Percentiles rank a stretch among this genome's conserved stretches.
phyloP scores from a whole-genome alignment of 2,888 invertebrate species.

The Plebejus melissa region DNA sequence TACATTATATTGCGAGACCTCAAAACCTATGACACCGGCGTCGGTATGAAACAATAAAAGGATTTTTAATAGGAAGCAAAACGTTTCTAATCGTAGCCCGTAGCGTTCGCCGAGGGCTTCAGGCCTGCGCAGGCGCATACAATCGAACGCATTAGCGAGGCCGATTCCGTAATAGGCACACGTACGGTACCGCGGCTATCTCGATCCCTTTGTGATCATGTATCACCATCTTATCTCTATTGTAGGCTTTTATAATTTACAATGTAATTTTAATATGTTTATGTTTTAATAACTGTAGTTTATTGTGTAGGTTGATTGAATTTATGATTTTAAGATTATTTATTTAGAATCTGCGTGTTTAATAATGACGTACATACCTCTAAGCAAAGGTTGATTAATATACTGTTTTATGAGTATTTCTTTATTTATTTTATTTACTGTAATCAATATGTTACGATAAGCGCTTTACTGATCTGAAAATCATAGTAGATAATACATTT shows the following conservation, averaged over 20 bases:
- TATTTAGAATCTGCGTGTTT: background rate
- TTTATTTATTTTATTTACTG: background rate
- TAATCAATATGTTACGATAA: too few relatives aligned
- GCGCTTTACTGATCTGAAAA: too few relatives aligned
- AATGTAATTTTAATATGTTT: constrained; percentile 28
- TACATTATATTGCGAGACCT: background rate
- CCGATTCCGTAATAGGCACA: constrained; percentile 46
- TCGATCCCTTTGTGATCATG: constrained; percentile 35
- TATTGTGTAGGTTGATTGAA: background rate
- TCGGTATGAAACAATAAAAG: constrained; percentile 17
- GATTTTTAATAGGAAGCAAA: constrained; percentile 11
- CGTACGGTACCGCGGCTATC: constrained; percentile 37
- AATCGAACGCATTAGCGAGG: constrained; percentile 38
- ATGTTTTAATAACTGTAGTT: constrained; percentile 1
- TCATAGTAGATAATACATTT: too few relatives aligned
- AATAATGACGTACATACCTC: background rate
- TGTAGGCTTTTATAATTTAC: constrained; percentile 35
- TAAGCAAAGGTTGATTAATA: too few relatives aligned
- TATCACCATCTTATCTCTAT: constrained; percentile 35
- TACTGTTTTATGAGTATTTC: too few relatives aligned
- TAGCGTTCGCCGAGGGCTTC: constrained; percentile 14
- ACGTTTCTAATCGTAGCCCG: constrained; percentile 8
- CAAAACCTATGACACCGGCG: constrained; percentile 6
- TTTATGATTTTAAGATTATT: background rate
- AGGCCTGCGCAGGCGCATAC: constrained; percentile 32